Conservation (phyloP, 2,113 vertebrate genomes). For the Pterocles burchelli region DNA sequence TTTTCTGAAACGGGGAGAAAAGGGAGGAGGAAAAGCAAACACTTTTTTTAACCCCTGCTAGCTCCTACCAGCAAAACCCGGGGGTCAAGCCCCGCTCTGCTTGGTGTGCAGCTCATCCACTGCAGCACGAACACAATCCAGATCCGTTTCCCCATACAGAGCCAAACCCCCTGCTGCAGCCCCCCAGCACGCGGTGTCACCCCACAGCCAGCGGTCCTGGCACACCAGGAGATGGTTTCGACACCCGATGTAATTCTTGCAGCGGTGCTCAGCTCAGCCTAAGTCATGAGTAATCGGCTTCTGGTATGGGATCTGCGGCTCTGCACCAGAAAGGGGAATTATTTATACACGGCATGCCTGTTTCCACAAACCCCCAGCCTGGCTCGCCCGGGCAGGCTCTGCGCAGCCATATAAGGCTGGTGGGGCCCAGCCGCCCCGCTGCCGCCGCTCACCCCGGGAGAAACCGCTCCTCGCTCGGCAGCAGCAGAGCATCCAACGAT, state of each 20-base stretch:
- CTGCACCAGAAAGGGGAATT: constrained; percentile 40
- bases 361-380: neutral
- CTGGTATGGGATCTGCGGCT: neutral
- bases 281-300: neutral
- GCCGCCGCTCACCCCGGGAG: neutral
- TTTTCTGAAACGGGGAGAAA: neutral
- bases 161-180: neutral
- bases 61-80: neutral
- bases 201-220: neutral
- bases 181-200: neutral
- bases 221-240: constrained; percentile 15
- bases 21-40: neutral
- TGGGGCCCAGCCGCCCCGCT: neutral
- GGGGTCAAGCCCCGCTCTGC: neutral
- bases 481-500: neutral
- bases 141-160: neutral
- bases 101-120: neutral
- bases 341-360: constrained; percentile 36
- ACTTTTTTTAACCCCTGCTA: neutral
- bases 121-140: neutral
- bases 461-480: neutral
- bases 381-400: neutral
- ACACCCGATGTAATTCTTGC: neutral
- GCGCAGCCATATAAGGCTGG: constrained; percentile 47
- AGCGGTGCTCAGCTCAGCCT: neutral